Percentiles rank a stretch among this genome's conserved stretches.
Conservation (phyloP, 2,797 vertebrate genomes). For the Hemitrygon akajei region DNA sequence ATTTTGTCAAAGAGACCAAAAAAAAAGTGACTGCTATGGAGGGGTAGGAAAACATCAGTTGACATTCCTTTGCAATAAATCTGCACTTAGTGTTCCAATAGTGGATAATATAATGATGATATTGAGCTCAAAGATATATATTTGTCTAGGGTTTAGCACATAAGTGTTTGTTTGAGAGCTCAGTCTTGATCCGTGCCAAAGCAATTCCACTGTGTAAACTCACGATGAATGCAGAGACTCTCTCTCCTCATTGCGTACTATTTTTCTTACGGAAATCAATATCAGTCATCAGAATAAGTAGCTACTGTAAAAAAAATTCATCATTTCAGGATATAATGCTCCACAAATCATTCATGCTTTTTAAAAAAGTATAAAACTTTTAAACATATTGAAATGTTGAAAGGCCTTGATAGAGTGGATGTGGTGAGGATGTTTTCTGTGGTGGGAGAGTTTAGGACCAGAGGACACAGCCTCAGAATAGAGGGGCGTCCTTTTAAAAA, state of each 20-base stretch:
- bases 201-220: constrained; percentile 4
- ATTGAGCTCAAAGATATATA: constrained; percentile 26
- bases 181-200: background rate
- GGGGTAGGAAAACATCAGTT: background rate
- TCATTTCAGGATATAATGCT: constrained; percentile 3
- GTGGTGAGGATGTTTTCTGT: no score
- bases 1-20: background rate
- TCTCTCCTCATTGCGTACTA: background rate
- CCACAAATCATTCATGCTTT: background rate
- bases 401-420: no score
- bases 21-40: background rate
- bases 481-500: no score
- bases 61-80: background rate
- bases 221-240: background rate
- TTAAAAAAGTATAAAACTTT: background rate
- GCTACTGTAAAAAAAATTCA: constrained; percentile 14
- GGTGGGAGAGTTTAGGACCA: no score
- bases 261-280: constrained; percentile 34
- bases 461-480: no score
- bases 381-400: no score
- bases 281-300: constrained; percentile 26
- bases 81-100: constrained; percentile 7
- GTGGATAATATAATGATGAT: constrained; percentile 13
- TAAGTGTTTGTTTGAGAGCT: constrained; percentile 5
- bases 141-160: constrained; percentile 13